These are phyloP conservation scores for Synanthedon vespiformis DNA, from an alignment of 2,888 invertebrate species.

Conservation along the genomic window DNA sequence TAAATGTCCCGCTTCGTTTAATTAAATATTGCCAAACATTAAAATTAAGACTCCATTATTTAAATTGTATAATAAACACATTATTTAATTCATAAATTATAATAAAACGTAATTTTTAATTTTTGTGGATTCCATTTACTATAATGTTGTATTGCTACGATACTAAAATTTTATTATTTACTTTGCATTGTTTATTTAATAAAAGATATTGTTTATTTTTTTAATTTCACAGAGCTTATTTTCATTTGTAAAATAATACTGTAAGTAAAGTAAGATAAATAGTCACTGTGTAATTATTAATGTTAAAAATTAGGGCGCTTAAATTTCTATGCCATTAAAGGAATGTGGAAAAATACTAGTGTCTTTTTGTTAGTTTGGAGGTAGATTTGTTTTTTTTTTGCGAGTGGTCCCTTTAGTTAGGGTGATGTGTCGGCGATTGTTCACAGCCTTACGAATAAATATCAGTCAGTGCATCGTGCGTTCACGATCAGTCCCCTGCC, in stretches of 20 bases:
- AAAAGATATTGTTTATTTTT: constrained; percentile 47
- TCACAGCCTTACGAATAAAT: constrained; percentile 30
- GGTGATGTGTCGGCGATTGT: background rate
- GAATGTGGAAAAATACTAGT: constrained; percentile 19
- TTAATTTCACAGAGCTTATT: constrained; percentile 43
- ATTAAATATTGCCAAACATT: constrained; percentile 5
- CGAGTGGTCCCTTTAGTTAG: too few species aligned
- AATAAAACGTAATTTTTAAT: background rate
- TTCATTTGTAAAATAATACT: constrained; percentile 49
- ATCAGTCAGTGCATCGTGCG: constrained; percentile 39
- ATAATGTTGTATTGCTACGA: background rate
- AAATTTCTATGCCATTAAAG: constrained; percentile 61
- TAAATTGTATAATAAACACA: background rate
- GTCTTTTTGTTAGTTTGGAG: constrained; percentile 14
- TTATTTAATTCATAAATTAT: background rate
- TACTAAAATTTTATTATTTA: constrained; percentile 15
- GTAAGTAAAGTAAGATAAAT: constrained; percentile 29
- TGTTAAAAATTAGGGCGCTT: constrained; percentile 41
- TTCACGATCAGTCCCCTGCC: constrained; percentile 6
- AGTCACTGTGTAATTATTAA: constrained; percentile 49
- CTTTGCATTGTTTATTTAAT: constrained; percentile 30
- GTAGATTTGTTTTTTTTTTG: constrained; percentile 4
- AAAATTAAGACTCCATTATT: background rate
- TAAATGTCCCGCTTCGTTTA: constrained; percentile 4
- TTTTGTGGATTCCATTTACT: background rate